Evolutionary conservation across 2,113 vertebrate genomes (phyloP), one percentile per base, ranked within the genome.

Genomic region (Prunella himalayana): DNA sequence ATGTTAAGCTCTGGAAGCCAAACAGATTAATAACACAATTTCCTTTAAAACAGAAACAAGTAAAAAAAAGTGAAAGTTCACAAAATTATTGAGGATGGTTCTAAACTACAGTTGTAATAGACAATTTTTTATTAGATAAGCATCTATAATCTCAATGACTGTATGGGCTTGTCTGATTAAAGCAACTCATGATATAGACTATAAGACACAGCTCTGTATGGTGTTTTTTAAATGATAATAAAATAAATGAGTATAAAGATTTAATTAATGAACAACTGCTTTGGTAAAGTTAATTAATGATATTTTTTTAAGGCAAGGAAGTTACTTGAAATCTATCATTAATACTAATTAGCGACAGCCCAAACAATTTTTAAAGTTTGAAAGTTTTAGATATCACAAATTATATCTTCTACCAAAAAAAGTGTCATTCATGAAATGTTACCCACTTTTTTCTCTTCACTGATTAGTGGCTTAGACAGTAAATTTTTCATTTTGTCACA

Each of bases 401-500:
- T 64, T 50, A 5, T 23, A n/a, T 45, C 2, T 71, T 63, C n/a
- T 73, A 21, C 7, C 4, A 41, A 68, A 60, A 56, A n/a, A 63
- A 27, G 1, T 16, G 10, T 21, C 0, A 35, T 59, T 91, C 33
- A 33, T 23, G 4, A 57, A 44, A 6, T 9, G 0, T 44, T 81
- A 59, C 7, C 47, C 13, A 23, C 4, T 16, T 80, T 80, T 82
- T 80, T 24, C 4, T 22, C 25, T 57, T 53, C 35, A 54, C 1
- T 53, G 6, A 27, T 61, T 57, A 24, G 5, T 64, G 24, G 33
- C 13, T 44, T 61, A 35, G 11, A 41, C 61, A 73, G 47, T 45
- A 86, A 65, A 33, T 90, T 72, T 94, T 81, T 33, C 19, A 59
- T 86, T 91, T 91, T 33, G 24, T 72, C 42, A 47, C 7, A 15